Evolutionary conservation across 2,113 vertebrate species (phyloP), one percentile per base, ranked within the genome.

Genomic region (Bagarius yarrelli): DNA sequence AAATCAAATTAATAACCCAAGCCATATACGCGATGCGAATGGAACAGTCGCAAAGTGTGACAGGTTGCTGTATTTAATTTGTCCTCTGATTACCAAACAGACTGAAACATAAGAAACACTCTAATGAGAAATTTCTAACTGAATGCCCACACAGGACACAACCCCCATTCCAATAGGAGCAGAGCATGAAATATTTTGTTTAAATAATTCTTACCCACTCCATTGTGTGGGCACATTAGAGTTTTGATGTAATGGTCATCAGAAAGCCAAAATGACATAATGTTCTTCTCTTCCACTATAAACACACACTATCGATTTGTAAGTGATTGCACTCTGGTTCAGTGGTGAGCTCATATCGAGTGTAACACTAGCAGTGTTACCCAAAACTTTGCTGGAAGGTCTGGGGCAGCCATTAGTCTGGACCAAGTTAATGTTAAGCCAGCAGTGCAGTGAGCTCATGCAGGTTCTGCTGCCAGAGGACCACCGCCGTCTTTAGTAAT

Each of bases 381-480:
- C 76, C 76, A 83, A 81, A 61, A 61, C 53, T 27, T 40, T 77
- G 52, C 55, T 77, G 53, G 53, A 60, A 82, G 53, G 52, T 55
- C 73, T 34, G 13, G 14, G 53, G 36, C 11, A 40, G 27, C 25
- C 53, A n/a, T 56, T 57, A 69, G 61, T 34, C 52, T 25, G 23
- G 60, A 74, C n/a, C 40, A 27, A 52, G 52, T 63, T 61, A 76
- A 81, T 44, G 40, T 75, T 77, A 81, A 78, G 40, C 67, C 66
- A 18, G 53, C 19, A 25, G 53, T n/a, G 34, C 64, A 80, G 67
- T 85, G 84, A 83, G 75, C 44, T 81, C 74, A 85, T 78, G 50
- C 47, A 64, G n/a, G 9, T 13, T n/a, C 52, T 63, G 56, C 25
- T 77, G 73, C 73, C 61, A 76, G 69, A 80, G 80, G 66, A 83